Evolutionary conservation across 2,113 vertebrate species (phyloP).

Genomic region (Chunga burmeisteri): DNA sequence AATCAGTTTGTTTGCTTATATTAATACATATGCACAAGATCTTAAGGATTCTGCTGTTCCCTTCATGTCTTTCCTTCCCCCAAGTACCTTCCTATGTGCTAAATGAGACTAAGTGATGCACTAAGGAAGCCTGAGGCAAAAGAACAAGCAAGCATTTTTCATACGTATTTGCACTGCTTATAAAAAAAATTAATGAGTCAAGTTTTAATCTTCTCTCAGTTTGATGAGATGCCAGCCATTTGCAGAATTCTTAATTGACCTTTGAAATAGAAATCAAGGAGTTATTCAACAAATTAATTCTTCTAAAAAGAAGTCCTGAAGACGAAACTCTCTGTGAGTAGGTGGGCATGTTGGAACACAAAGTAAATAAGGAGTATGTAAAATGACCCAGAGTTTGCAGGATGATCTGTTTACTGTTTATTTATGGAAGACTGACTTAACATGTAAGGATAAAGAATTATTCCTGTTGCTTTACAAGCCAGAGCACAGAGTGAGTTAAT

Average conservation of each 20-base stretch:
- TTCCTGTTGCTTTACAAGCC: background rate
- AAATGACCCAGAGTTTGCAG: background rate
- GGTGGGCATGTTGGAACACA: background rate
- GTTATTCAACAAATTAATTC: slow-evolving; percentile 10
- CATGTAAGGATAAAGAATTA: background rate
- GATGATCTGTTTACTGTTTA: background rate
- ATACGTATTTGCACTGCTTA: slow-evolving; percentile 40
- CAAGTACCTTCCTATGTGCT: background rate
- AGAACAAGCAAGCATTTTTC: slow-evolving; percentile 19
- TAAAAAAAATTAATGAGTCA: slow-evolving; percentile 15
- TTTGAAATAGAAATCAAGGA: slow-evolving; percentile 56
- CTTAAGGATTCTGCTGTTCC: background rate
- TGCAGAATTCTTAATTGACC: slow-evolving; percentile 52
- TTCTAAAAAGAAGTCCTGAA: background rate
- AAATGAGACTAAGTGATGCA: background rate
- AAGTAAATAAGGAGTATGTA: background rate
- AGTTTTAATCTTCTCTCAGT: slow-evolving; percentile 61
- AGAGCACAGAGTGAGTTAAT: background rate
- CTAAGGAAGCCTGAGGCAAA: slow-evolving; percentile 17
- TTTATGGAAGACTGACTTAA: background rate
- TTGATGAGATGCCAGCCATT: slow-evolving; percentile 51
- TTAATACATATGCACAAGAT: background rate
- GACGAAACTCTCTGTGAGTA: background rate
- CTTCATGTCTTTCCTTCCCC: background rate
- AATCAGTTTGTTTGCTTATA: background rate